A percentile compares a stretch with the other conserved stretches of the same genome.
Conservation (phyloP, 2,113 vertebrate species). For the Bos taurus region DNA sequence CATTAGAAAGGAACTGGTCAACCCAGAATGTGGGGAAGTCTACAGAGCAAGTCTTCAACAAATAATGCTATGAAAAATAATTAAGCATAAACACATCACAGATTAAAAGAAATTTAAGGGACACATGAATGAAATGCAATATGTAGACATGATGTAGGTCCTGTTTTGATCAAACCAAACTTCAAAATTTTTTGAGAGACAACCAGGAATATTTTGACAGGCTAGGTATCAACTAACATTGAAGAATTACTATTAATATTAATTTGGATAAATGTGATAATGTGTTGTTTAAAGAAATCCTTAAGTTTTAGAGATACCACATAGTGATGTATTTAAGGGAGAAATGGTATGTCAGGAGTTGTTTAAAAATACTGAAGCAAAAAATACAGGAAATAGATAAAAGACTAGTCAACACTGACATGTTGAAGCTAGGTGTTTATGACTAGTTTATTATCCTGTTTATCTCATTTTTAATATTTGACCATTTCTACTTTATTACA, state of each 20-base stretch:
- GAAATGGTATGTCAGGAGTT: not conserved
- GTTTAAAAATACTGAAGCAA: not conserved
- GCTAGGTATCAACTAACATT: not conserved
- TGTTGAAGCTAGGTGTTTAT: not conserved
- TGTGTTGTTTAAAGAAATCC: not conserved
- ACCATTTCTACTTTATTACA: not conserved
- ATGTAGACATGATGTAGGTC: not conserved
- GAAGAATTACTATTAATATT: not conserved
- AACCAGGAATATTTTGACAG: not conserved
- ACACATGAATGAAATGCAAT: not conserved
- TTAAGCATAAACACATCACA: rapidly evolving
- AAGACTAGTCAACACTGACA: not conserved
- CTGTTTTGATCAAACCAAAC: not conserved
- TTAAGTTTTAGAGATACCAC: not conserved
- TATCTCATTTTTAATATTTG: not conserved
- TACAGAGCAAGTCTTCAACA: not conserved
- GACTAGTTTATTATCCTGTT: not conserved
- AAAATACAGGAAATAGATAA: not conserved
- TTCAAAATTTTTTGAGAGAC: not conserved
- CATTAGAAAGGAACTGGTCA: not conserved
- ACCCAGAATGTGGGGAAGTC: not conserved
- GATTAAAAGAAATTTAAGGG: not conserved
- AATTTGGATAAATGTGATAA: not conserved
- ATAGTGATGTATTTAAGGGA: not conserved
- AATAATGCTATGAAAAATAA: not conserved